Percentiles rank a stretch among this genome's conserved stretches.
These are phyloP conservation scores for Aptenodytes patagonicus DNA, from an alignment of 2,113 vertebrate species.

Conservation along the genomic window DNA sequence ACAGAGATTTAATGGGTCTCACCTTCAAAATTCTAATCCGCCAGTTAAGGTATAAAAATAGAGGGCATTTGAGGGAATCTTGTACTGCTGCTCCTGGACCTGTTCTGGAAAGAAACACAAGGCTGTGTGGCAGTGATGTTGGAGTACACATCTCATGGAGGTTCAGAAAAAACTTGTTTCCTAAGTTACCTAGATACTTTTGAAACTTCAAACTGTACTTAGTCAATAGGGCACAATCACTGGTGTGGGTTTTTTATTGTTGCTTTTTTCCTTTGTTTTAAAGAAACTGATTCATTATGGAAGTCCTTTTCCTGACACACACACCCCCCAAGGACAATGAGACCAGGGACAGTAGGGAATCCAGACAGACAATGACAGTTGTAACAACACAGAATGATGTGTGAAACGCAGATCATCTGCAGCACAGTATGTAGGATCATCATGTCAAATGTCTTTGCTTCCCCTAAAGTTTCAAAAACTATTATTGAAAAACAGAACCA, in stretches of 20 bases:
- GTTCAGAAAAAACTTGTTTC: not conserved
- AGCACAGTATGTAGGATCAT: rapidly evolving
- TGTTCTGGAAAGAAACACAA: not conserved
- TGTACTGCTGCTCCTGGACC: not conserved
- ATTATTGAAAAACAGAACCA: not conserved
- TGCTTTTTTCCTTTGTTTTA: not conserved
- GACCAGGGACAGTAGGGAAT: not conserved
- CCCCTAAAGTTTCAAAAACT: not conserved
- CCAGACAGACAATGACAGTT: not conserved
- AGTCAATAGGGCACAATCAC: not conserved
- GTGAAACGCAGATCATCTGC: not conserved
- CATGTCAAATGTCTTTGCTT: not conserved
- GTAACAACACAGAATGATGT: not conserved
- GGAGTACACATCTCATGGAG: not conserved
- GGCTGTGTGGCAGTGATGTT: not conserved
- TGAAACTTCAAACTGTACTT: not conserved
- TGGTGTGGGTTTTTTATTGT: not conserved
- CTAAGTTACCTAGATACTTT: not conserved
- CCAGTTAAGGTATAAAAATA: not conserved
- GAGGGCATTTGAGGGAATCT: not conserved
- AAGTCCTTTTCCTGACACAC: not conserved
- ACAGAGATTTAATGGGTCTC: not conserved
- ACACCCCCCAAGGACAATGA: not conserved
- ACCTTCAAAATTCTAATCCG: not conserved
- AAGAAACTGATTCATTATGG: not conserved